Evolutionary conservation across 2,113 vertebrate genomes (phyloP).

Genomic region (Protobothrops flavoviridis): DNA sequence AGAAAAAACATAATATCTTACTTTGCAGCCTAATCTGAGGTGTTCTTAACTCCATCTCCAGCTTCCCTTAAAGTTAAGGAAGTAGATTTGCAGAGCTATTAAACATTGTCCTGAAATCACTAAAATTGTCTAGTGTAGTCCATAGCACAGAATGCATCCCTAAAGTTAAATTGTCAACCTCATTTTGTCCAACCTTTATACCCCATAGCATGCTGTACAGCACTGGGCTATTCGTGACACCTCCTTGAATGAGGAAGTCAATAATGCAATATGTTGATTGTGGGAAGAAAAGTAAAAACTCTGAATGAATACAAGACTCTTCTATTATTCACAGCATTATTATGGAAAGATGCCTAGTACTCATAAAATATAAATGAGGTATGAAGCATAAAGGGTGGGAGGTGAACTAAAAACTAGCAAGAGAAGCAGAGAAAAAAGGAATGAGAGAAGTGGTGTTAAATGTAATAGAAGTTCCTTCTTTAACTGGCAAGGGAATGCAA

Average conservation of each 20-base stretch:
- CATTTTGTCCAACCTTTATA: slow-evolving; percentile 2
- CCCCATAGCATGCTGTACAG: slow-evolving; percentile 13
- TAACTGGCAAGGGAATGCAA: slow-evolving; percentile 61
- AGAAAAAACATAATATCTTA: not conserved
- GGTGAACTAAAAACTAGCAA: not conserved
- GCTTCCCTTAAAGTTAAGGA: not conserved
- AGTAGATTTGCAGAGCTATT: not conserved
- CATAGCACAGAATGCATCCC: not conserved
- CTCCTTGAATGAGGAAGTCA: slow-evolving; percentile 40
- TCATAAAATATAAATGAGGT: slow-evolving; percentile 76
- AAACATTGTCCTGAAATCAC: slow-evolving; percentile 6
- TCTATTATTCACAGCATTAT: slow-evolving; percentile 60
- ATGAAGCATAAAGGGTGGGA: slow-evolving; percentile 55
- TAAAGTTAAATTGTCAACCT: slow-evolving; percentile 6
- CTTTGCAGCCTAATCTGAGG: not conserved
- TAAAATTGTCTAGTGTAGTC: slow-evolving; percentile 2
- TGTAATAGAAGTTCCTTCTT: slow-evolving; percentile 65
- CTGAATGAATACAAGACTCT: slow-evolving; percentile 59
- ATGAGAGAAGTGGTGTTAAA: slow-evolving; percentile 63
- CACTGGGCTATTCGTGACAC: slow-evolving; percentile 36
- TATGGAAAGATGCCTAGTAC: slow-evolving; percentile 64
- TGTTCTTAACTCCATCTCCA: not conserved
- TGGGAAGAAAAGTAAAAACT: slow-evolving; percentile 45
- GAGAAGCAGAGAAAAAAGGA: slow-evolving; percentile 47
- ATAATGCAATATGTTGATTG: slow-evolving; percentile 31